These are phyloP conservation scores for Idaea dimidiata DNA, from an alignment of 2,888 invertebrate species.

Conservation along the genomic window DNA sequence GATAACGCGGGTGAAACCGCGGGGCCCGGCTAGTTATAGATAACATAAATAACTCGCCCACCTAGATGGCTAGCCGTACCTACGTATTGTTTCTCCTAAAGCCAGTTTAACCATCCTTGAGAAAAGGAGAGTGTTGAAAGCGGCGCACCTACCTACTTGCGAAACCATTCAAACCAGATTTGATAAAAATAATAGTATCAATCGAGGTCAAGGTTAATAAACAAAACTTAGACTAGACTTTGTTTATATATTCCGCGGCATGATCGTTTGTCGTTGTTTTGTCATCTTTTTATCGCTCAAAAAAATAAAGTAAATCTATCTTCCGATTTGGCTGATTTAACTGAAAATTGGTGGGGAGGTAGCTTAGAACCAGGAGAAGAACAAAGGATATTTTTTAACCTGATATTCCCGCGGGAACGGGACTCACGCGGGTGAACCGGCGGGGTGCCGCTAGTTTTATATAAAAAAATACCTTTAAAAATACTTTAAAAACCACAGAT, in stretches of 20 bases:
- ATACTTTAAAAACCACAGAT: too few species aligned
- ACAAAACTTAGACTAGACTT: neutral
- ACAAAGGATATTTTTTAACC: too few species aligned
- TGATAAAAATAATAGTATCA: neutral
- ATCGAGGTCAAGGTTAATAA: neutral
- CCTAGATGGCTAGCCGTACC: neutral
- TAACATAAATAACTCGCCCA: neutral
- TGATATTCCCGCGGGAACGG: too few species aligned
- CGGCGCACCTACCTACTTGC: neutral
- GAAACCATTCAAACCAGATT: neutral
- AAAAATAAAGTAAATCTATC: too few species aligned
- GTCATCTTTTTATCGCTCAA: too few species aligned
- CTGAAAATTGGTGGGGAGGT: too few species aligned
- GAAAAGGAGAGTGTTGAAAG: neutral
- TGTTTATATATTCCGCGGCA: neutral
- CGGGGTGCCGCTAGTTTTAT: too few species aligned
- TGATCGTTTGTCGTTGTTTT: too few species aligned
- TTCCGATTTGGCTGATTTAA: too few species aligned
- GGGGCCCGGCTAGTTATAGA: conserved; percentile 1
- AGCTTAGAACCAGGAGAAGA: too few species aligned
- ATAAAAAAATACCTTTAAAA: too few species aligned
- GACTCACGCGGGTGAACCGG: too few species aligned
- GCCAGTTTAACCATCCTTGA: neutral
- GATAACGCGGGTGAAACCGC: conserved; percentile 6
- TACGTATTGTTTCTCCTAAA: neutral